Evolutionary conservation across 1,140 invertebrate genomes (phyloP), one percentile per base, ranked within the genome.

Genomic region (Babylonia areolata): DNA sequence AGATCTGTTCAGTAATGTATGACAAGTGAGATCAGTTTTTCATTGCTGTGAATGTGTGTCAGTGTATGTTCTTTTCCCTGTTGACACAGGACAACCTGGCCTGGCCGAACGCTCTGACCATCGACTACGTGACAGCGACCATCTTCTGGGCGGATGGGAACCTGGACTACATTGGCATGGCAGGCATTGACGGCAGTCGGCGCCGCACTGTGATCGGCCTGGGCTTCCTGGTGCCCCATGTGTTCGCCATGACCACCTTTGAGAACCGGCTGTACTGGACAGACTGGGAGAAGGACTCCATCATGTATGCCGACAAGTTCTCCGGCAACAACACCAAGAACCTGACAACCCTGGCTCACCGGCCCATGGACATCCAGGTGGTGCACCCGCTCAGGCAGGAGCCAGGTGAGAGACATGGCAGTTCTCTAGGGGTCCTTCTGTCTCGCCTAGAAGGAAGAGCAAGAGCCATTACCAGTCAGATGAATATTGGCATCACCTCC

Each of bases 101-200:
- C 40, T 97, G 97, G 93, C 99, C 99, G 0, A 96, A 97, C 87
- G 99, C 99, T 93, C 94, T 99, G 9, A 98, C 98, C 0, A 97
- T 99, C 54, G 99, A 99, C 93, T 98, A 98, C 95, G 95, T 96
- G 40, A 99, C 97, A 0, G 97, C 99, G 90, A 98, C 99, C 91
- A 96, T 99, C 0, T 99, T 98, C 93, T 99, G 98, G 98, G 98
- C 99, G 0, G 99, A 99, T 94, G 98, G 98, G 0, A 97, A 97
- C 92, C 95, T 98, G 39, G 98, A 99, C 92, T 97, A 96, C 88
- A 99, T 99, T 87, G 98, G 98, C 89, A 91, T 94, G 97, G 97
- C 93, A 6, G 88, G 92, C 71, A 85, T 93, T 46, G 91, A 94
- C 81, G 94, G 94, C 20, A 87, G 79, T 12, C 90, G 91, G 77